Evolutionary conservation across 2,888 invertebrate genomes (phyloP).

Genomic region (Standfussiana lucernea): DNA sequence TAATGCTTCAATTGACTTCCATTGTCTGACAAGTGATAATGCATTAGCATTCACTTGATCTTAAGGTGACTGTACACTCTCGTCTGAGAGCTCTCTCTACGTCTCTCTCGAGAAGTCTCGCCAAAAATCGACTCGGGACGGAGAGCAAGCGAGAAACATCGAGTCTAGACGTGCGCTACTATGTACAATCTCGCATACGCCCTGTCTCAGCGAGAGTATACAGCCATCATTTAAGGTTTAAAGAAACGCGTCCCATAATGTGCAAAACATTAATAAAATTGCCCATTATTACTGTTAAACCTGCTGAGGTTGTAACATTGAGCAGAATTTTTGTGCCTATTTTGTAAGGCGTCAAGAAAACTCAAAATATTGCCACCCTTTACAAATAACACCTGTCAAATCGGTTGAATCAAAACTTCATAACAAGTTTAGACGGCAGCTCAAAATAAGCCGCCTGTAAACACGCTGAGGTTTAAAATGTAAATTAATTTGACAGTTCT

Average conservation of each 20-base stretch:
- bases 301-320: neutral
- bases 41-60: neutral
- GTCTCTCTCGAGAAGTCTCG: neutral
- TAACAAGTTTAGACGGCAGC: constrained; percentile 23
- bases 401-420: constrained; percentile 38
- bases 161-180: neutral
- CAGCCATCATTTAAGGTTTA: neutral
- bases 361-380: constrained; percentile 20
- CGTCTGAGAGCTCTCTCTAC: neutral
- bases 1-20: constrained; percentile 14
- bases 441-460: constrained; percentile 26
- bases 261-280: neutral
- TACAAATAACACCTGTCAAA: constrained; percentile 28
- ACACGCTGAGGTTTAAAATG: constrained; percentile 17
- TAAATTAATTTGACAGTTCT: constrained; percentile 28
- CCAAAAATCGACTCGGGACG: neutral
- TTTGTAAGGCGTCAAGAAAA: neutral
- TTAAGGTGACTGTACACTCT: neutral
- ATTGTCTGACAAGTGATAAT: constrained; percentile 1
- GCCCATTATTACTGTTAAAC: neutral
- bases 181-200: neutral
- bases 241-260: neutral
- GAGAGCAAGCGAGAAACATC: neutral
- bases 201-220: neutral
- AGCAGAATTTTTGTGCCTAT: neutral